Base-by-base conservation (phyloP, 2,888 invertebrate genomes). In the Drosophila emarginata region DNA sequence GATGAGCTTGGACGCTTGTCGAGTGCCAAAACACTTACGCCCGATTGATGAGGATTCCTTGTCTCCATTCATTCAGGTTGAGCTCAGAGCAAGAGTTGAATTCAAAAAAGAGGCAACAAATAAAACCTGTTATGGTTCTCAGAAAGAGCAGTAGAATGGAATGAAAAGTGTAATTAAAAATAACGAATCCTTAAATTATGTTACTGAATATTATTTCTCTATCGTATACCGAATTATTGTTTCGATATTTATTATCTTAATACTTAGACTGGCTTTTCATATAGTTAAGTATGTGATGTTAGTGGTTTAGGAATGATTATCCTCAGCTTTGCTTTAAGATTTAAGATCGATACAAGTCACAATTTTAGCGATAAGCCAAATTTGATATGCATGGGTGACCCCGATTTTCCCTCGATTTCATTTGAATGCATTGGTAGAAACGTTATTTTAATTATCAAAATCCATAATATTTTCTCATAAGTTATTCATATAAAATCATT, bases 1-100 rank as follows among this genome's bases (percentile, higher is more conserved):
- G 84, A 84, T 81, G 81, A 74, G 60, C 81, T 78, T 45, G 79
- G 66, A 70, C 72, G 68, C 64, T 61, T 61, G 62, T 14, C 60
- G 79, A 74, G 74, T 81, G 81, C 67, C 77, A 77, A 68, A 77
- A 77, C 74, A 74, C 76, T 67, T 65, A 74, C 76, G 67, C 53
- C 71, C 59, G 39, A 45, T 64, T 67, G 67, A 72, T 72, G 72
- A 71, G 45, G 45, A 45, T 45, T 45, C 45, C 2, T 15, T 21
- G 11, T 18, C 32, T 9, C 2, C 7, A 32, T 32, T 11, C 32
- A 32, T 7, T 32, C 32, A 32, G 32, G 32, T 32, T 32, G 9
- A 9, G 9, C 32, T 12, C 45, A 21, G 45, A 45, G 26, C 45
- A 21, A 45, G 45, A 45, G 45, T 45, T 45, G 45, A 45, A 40